Base-by-base conservation (phyloP, 2,888 invertebrate species). In the Mimas tiliae region DNA sequence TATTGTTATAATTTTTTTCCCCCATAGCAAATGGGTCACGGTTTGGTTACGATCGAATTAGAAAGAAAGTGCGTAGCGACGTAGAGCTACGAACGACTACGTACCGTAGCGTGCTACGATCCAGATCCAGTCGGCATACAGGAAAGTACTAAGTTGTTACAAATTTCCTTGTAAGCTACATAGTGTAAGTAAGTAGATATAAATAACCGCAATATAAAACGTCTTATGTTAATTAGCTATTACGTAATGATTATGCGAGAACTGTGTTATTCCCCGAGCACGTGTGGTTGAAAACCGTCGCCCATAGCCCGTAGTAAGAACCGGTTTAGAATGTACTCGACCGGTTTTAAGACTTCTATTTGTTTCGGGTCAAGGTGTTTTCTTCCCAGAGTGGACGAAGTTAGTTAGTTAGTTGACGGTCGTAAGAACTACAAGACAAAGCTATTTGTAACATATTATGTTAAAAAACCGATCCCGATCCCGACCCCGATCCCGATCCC, bases 51-150 rank as follows among this genome's bases (percentile, higher is more conserved):
- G 16, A 55, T 19, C 12, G 19, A 0, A 12, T 42, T 11, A 6
- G 19, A 58, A 58, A 58, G 58, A 58, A 58, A 58, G 58, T 58
- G 42, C 58, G 58, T 58, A 58, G 58, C 58, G 14, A n/a, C 42
- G 58, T 58, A 55, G 55, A 55, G 42, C 58, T 58, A 58, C 58
- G 58, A 11, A 6, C 19, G 8, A 12, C 58, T 58, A 58, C 58
- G 58, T 19, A 9, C 38, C 58, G 58, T 58, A 58, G 58, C 58
- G 42, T 42, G 58, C 58, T 58, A 58, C 58, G 58, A 12, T 38
- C 55, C 21, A 21, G 27, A 53, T 58, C 58, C 42, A 12, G 58
- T 16, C 38, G 38, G 33, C 53, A 53, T 14, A 58, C 16, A 42
- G 58, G 58, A 58, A 58, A 19, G 38, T 19, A 50, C 19, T 19